Evolutionary conservation across 2,797 vertebrate genomes (phyloP).

Genomic region (Champsocephalus esox): DNA sequence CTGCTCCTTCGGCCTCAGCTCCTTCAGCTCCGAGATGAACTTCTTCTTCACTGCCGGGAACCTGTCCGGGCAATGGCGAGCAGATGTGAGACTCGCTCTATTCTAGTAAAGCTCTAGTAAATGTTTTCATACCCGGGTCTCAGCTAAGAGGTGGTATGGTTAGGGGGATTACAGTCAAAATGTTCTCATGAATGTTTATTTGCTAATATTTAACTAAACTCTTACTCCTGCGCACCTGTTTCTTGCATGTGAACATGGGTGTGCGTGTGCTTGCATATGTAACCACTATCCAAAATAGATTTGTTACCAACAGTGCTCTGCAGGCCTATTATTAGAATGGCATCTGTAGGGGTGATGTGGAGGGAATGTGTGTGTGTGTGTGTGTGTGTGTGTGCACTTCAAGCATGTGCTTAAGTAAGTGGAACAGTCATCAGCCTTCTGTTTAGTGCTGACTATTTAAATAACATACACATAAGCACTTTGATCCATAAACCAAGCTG

Average conservation of each 20-base stretch:
- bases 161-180: not conserved
- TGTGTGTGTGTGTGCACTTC: slow-evolving; percentile 26
- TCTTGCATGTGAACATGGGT: slow-evolving; percentile 18
- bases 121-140: slow-evolving; percentile 12
- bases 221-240: slow-evolving; percentile 5
- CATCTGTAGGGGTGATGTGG: slow-evolving; percentile 81
- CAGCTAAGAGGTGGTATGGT: not conserved
- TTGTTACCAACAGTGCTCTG: slow-evolving; percentile 69
- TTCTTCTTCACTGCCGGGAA: slow-evolving; percentile 99
- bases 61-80: slow-evolving; percentile 72
- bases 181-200: not conserved
- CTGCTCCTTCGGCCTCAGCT: slow-evolving; percentile 97
- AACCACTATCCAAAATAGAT: slow-evolving; percentile 55
- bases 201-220: not conserved
- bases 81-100: slow-evolving; percentile 31
- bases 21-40: slow-evolving; percentile 97
- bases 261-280: slow-evolving; percentile 44
- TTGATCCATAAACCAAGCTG: slow-evolving; percentile 24
- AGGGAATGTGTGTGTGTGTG: slow-evolving; percentile 47
- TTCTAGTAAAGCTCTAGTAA: slow-evolving; percentile 6
- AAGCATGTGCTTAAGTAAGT: slow-evolving; percentile 42
- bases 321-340: slow-evolving; percentile 86
- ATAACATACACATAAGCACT: slow-evolving; percentile 51
- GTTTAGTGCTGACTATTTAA: slow-evolving; percentile 42
- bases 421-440: slow-evolving; percentile 39